These are phyloP conservation scores for Xenotilapia longispinis DNA, from an alignment of 2,113 vertebrate species.

Conservation along the genomic window DNA sequence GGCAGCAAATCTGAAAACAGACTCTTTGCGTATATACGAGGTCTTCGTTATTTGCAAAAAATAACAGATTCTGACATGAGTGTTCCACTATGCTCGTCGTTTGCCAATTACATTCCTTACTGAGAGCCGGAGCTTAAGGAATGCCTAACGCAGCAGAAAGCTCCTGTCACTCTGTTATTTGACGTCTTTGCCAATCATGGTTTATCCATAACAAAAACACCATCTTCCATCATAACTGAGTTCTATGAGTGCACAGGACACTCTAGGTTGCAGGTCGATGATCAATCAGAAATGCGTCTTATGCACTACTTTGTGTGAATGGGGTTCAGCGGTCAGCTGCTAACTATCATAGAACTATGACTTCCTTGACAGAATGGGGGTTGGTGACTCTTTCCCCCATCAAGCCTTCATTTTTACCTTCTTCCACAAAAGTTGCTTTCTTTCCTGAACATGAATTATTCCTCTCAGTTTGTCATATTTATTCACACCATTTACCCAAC, in stretches of 20 bases:
- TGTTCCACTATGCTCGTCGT: not conserved
- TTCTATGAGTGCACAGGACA: not conserved
- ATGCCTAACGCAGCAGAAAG: slow-evolving; percentile 51
- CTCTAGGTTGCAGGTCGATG: not conserved
- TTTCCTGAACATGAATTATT: not conserved
- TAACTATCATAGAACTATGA: slow-evolving; percentile 19
- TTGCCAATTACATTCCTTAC: slow-evolving; percentile 44
- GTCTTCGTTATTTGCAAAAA: not conserved
- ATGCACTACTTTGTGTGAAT: not conserved
- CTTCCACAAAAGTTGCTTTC: not conserved
- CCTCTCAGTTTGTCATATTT: not conserved
- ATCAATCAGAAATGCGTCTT: not conserved
- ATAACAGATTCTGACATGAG: not conserved
- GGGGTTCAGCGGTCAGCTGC: slow-evolving; percentile 35
- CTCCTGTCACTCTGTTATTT: not conserved
- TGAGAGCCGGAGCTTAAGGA: slow-evolving; percentile 32
- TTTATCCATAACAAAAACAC: not conserved
- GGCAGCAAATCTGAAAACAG: not conserved
- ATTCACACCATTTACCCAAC: not conserved
- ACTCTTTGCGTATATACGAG: not conserved
- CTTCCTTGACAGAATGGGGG: not conserved
- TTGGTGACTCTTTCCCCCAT: not conserved
- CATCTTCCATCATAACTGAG: not conserved
- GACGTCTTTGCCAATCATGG: not conserved
- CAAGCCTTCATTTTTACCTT: not conserved